A percentile compares a stretch with the other conserved stretches of the same genome.
phyloP scores from a whole-genome alignment of 2,113 vertebrate species.

The Kryptolebias marmoratus region DNA sequence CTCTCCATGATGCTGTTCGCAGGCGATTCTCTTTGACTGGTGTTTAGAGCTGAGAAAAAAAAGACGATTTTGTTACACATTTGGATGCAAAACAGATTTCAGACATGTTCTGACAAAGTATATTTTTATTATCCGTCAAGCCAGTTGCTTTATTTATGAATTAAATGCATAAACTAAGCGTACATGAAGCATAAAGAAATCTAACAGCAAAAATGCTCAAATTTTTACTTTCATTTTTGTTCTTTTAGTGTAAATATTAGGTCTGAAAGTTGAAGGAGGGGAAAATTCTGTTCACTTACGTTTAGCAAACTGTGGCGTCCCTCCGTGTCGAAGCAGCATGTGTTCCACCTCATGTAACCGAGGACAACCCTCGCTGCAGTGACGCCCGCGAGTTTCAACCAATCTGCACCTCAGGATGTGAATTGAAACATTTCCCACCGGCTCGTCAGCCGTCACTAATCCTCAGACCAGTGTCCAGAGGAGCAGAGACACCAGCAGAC shows the following conservation, averaged over 20 bases:
- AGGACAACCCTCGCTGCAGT: not conserved
- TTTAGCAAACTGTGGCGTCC: not conserved
- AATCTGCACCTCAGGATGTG: constrained; percentile 7
- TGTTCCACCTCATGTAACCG: constrained; percentile 20
- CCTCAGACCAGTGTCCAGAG: constrained; percentile 25
- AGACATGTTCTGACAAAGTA: no score
- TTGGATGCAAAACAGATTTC: no score
- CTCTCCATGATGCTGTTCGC: constrained; percentile 82
- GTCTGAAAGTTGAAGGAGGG: no score
- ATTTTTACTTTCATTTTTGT: no score
- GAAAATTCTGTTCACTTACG: constrained; percentile 21
- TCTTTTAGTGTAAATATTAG: no score
- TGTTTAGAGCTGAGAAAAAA: not conserved
- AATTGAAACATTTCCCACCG: constrained; percentile 29
- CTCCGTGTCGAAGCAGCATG: constrained; percentile 5
- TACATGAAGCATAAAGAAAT: no score
- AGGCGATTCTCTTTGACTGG: not conserved
- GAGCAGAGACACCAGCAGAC: constrained; percentile 46
- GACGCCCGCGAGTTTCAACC: not conserved
- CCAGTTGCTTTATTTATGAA: no score
- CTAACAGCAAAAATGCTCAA: no score
- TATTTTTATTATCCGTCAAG: no score
- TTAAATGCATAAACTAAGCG: no score
- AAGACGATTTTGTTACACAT: not conserved
- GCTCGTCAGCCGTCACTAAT: constrained; percentile 32